Percentiles rank a stretch among this genome's conserved stretches.
Conservation (phyloP, 2,797 vertebrate species). For the Enteromius radiatus region DNA sequence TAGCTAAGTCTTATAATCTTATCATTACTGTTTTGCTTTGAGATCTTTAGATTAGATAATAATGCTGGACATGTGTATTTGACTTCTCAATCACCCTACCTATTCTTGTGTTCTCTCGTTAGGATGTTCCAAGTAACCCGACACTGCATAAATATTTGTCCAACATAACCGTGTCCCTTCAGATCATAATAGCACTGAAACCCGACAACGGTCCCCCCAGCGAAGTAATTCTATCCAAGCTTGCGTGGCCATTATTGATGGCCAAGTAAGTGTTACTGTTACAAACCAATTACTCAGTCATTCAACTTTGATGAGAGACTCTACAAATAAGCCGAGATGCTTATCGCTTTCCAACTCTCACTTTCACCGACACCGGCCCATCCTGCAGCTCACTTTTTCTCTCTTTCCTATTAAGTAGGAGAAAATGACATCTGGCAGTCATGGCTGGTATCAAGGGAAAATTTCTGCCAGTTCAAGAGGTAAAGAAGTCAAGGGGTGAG, state of each 20-base stretch:
- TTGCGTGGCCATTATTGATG: slow-evolving; percentile 80
- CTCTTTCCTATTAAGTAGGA: slow-evolving; percentile 65
- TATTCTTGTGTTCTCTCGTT: slow-evolving; percentile 76
- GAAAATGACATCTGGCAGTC: slow-evolving; percentile 77
- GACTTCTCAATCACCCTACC: slow-evolving; percentile 78
- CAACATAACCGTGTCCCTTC: slow-evolving; percentile 75
- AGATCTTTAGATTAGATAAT: slow-evolving; percentile 74
- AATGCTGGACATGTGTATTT: slow-evolving; percentile 77
- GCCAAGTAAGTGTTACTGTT: slow-evolving; percentile 83
- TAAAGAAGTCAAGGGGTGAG: slow-evolving; percentile 80
- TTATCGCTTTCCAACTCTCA: slow-evolving; percentile 75
- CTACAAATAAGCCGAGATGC: slow-evolving; percentile 75
- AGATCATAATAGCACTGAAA: slow-evolving; percentile 72
- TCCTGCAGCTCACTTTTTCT: slow-evolving; percentile 50
- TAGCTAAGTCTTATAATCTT: slow-evolving; percentile 27
- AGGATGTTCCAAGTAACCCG: slow-evolving; percentile 76
- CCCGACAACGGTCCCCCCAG: slow-evolving; percentile 63
- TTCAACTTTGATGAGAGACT: slow-evolving; percentile 82
- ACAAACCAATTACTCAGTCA: slow-evolving; percentile 86
- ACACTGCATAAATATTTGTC: slow-evolving; percentile 84
- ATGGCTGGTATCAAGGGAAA: slow-evolving; percentile 61
- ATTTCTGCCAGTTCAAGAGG: slow-evolving; percentile 75
- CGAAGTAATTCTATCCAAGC: slow-evolving; percentile 75
- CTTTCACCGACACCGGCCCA: slow-evolving; percentile 69
- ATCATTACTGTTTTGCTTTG: slow-evolving; percentile 70